These are phyloP conservation scores for Temnothorax unifasciatus DNA, from an alignment of 2,888 invertebrate species.

Conservation along the genomic window DNA sequence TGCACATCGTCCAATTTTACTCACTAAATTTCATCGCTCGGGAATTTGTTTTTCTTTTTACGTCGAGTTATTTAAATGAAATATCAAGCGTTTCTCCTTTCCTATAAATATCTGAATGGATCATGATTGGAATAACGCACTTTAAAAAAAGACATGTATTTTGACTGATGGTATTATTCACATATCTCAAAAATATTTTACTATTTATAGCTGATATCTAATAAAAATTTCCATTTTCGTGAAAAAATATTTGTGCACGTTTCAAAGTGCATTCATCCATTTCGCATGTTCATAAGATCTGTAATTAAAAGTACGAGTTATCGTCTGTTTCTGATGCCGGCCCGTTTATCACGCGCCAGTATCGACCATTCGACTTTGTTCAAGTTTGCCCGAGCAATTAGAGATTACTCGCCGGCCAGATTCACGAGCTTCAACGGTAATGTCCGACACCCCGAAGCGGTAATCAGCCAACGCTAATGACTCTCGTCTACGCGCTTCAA, in stretches of 20 bases:
- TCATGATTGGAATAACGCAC: background rate
- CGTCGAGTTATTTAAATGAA: slow-evolving; percentile 19
- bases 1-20: slow-evolving; percentile 29
- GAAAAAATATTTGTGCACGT: background rate
- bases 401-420: slow-evolving; percentile 19
- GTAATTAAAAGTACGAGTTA: background rate
- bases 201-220: background rate
- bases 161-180: background rate
- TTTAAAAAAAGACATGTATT: slow-evolving; percentile 1
- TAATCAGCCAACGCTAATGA: slow-evolving; percentile 32
- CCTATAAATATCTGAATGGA: background rate
- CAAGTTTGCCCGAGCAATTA: slow-evolving; percentile 36
- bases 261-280: background rate
- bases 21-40: slow-evolving; percentile 43
- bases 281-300: background rate
- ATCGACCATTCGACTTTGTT: slow-evolving; percentile 28
- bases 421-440: slow-evolving; percentile 19
- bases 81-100: background rate
- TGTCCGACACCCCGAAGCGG: slow-evolving; percentile 32
- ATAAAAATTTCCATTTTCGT: background rate
- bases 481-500: slow-evolving; percentile 19
- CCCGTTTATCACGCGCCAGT: background rate
- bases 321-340: background rate
- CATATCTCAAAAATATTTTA: background rate
- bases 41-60: slow-evolving; percentile 19